phyloP scores from a whole-genome alignment of 2,888 invertebrate species.

The Leptopterna dolabrata region DNA sequence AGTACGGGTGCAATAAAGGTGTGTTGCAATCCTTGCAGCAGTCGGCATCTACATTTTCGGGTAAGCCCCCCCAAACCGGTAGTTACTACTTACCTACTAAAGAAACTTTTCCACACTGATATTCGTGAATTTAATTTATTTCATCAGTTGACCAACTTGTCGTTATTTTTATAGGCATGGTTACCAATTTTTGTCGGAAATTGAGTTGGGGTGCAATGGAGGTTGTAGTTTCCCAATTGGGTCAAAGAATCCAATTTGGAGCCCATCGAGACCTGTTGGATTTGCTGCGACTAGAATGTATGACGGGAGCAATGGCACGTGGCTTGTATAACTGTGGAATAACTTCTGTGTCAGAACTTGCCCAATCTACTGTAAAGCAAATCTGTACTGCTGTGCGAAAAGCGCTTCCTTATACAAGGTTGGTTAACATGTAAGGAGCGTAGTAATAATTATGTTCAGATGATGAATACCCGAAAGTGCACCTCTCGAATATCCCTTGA shows the following conservation, averaged over 20 bases:
- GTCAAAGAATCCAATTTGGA: conserved; percentile 93
- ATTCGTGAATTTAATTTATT: not conserved
- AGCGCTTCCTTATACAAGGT: conserved; percentile 86
- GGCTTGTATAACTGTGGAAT: conserved; percentile 85
- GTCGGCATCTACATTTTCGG: conserved; percentile 93
- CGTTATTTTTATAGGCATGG: conserved; percentile 78
- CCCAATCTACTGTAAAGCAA: conserved; percentile 75
- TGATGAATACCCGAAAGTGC: too few species aligned
- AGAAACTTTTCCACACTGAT: not conserved
- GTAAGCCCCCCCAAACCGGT: conserved; percentile 68
- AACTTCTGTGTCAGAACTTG: conserved; percentile 81
- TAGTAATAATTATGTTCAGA: too few species aligned
- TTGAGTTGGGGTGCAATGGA: conserved; percentile 94
- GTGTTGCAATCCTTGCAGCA: conserved; percentile 94
- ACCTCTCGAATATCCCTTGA: too few species aligned
- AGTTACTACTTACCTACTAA: too few species aligned
- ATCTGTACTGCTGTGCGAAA: conserved; percentile 83
- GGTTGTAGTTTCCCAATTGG: conserved; percentile 90
- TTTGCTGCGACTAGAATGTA: conserved; percentile 83
- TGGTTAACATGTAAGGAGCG: too few species aligned
- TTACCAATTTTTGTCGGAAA: conserved; percentile 93
- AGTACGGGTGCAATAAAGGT: conserved; percentile 89
- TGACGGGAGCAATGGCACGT: conserved; percentile 88
- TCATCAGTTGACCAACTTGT: too few species aligned
- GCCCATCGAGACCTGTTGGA: conserved; percentile 93